phyloP scores from a whole-genome alignment of 92 coral and sea anemone genomes.

The Phenganax marumi region DNA sequence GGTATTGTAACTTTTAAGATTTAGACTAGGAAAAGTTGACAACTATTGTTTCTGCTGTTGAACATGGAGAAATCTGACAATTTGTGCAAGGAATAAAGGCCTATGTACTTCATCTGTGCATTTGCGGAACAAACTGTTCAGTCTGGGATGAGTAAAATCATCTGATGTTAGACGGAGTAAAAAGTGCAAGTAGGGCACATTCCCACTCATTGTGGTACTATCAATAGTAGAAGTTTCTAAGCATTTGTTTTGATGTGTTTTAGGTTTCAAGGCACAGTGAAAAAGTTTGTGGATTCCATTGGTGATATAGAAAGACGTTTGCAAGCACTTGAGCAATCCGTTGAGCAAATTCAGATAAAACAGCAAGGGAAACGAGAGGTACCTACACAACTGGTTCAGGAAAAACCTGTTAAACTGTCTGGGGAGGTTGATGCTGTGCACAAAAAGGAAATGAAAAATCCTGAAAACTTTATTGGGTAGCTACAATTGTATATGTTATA shows the following conservation, averaged over 20 bases:
- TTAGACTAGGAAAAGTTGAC: no score
- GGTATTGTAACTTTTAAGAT: not conserved
- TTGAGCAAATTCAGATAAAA: not conserved
- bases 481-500: not conserved
- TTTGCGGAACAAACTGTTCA: no score
- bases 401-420: not conserved
- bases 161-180: no score
- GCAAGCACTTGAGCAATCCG: not conserved
- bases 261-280: constrained; percentile 5
- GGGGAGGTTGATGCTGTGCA: not conserved
- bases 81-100: not conserved
- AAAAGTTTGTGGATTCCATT: constrained; percentile 16
- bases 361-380: not conserved
- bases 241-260: not conserved
- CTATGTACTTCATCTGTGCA: not conserved
- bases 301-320: constrained; percentile 20
- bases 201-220: no score
- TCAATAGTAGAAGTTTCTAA: no score
- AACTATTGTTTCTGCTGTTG: no score
- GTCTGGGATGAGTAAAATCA: no score
- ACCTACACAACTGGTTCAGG: not conserved
- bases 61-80: not conserved
- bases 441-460: not conserved
- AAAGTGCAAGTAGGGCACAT: no score
- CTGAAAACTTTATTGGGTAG: not conserved